A percentile compares a stretch with the other conserved stretches of the same genome.
phyloP scores from a whole-genome alignment of 2,888 invertebrate species.

The Heliconius hortense region DNA sequence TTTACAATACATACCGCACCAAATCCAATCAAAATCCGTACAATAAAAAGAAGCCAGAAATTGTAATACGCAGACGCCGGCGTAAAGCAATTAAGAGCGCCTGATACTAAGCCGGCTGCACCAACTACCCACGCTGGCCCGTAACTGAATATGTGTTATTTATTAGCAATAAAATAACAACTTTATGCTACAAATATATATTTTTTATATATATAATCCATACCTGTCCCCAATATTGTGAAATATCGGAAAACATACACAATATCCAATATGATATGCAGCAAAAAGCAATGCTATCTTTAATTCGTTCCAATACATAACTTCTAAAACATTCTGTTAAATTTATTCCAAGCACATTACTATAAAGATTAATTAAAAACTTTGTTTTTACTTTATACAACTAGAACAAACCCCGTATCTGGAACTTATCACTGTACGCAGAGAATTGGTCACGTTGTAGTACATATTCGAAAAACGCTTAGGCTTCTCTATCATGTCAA shows the following conservation, averaged over 20 bases:
- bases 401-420: conserved; percentile 42
- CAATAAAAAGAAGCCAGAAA: conserved; percentile 66
- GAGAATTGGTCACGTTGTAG: conserved; percentile 33
- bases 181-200: background rate
- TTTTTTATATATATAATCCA: conserved; percentile 31
- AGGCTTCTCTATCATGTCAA: conserved; percentile 65
- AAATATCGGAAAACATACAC: conserved; percentile 74
- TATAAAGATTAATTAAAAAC: background rate
- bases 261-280: conserved; percentile 73
- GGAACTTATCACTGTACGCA: conserved; percentile 33
- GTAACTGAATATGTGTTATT: conserved; percentile 50
- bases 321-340: conserved; percentile 59
- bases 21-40: conserved; percentile 66
- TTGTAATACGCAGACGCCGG: conserved; percentile 65
- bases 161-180: background rate
- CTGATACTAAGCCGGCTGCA: conserved; percentile 64
- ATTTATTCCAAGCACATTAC: background rate
- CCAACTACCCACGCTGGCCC: conserved; percentile 74
- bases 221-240: conserved; percentile 72
- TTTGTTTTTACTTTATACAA: background rate
- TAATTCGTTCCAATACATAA: conserved; percentile 67
- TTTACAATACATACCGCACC: conserved; percentile 58
- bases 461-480: conserved; percentile 37
- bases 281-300: conserved; percentile 66
- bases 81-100: conserved; percentile 64